Evolutionary conservation across 2,113 vertebrate species (phyloP), one percentile per base, ranked within the genome.

Genomic region (Corythornis madagascariensis): DNA sequence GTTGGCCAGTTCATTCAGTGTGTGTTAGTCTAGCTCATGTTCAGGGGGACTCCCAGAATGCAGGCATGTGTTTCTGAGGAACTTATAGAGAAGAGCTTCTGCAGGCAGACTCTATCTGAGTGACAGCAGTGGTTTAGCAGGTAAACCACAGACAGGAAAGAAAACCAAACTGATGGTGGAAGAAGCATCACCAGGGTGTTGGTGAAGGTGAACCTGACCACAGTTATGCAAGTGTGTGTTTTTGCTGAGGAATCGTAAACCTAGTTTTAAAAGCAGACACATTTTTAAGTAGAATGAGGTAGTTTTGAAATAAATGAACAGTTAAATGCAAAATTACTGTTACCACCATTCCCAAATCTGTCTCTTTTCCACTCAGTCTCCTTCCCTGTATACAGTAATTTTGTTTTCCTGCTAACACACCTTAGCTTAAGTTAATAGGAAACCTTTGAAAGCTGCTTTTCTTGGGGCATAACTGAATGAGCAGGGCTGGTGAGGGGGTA

Each of bases 141-240:
- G 71, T 42, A 88, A 45, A 77, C 92, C 67, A 56, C 92, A 92
- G 60, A 31, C 56, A 69, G 84, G 66, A 86, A 42, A 33, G 59
- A 76, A 81, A 89, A 56, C 29, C 35, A 53, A 13, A 42, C n/a
- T 21, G n/a, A 8, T 22, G 26, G 57, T 31, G 40, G 55, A 65
- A 88, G 66, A 42, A 6, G 17, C 13, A 29, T 63, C 26, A 31
- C 60, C 6, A 3, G 22, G 28, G 57, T 24, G 50, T 20, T 57
- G 13, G 29, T 69, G 53, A 88, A 77, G 80, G 72, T 65, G 77
- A 76, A 47, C 43, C 76, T 48, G 33, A 48, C 76, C 40, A 6
- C 92, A 86, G 2, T 48, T 64, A 65, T 0, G 1, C 35, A 48
- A 48, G 7, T 25, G 28, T 55, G 56, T 61, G 26, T 4, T 79